Percentiles rank a stretch among this genome's conserved stretches.
phyloP scores from a whole-genome alignment of 1,140 invertebrate genomes.

The Ostrea denselamellosa region DNA sequence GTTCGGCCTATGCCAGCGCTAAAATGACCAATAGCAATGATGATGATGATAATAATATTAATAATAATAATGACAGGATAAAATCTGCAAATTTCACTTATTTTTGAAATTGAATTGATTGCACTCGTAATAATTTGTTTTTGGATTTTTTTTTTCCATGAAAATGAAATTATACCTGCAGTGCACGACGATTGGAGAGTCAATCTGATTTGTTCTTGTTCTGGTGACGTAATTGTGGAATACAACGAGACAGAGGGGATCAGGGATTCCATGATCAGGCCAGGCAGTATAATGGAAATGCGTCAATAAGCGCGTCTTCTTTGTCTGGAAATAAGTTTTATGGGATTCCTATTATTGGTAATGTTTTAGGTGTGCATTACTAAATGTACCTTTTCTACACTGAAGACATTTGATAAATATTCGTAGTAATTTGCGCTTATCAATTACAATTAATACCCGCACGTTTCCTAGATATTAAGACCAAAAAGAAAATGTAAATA shows the following conservation, averaged over 20 bases:
- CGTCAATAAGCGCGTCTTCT: not conserved
- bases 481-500: too few relatives aligned
- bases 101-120: too few relatives aligned
- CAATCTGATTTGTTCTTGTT: not conserved
- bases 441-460: too few relatives aligned
- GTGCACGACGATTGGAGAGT: conserved; percentile 4
- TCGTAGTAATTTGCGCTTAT: too few relatives aligned
- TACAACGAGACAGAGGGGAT: conserved; percentile 39
- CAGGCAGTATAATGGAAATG: conserved; percentile 47
- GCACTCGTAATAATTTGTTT: too few relatives aligned
- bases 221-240: conserved; percentile 23
- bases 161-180: conserved; percentile 25
- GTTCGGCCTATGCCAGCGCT: not conserved
- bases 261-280: conserved; percentile 50
- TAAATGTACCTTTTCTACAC: not conserved
- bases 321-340: not conserved
- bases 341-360: too few relatives aligned
- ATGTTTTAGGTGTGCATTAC: too few relatives aligned
- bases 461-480: not conserved
- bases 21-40: not conserved
- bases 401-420: not conserved
- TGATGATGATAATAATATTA: not conserved
- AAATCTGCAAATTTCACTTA: not conserved
- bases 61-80: not conserved
- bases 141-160: not conserved